Base-by-base conservation (phyloP, 2,113 vertebrate genomes). In the Rhodinocichla rosea region DNA sequence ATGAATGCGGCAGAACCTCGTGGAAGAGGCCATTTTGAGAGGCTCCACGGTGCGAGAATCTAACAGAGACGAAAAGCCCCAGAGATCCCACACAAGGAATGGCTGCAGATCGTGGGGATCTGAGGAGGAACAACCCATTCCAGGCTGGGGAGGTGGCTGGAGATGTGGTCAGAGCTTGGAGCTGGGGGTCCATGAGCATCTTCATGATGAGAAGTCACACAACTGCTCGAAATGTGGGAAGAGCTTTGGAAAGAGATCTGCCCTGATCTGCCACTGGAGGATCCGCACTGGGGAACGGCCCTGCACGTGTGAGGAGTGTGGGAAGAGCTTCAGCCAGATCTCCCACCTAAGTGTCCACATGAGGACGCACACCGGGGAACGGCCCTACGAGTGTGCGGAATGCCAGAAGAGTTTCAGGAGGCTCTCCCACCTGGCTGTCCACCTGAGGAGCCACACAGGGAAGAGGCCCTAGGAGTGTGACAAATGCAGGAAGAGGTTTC, bases 1-100 rank as follows among this genome's bases (percentile, higher is more conserved):
- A 59, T 26, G 10, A n/a, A 10, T 0, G 3, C 2, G 1, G 23
- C n/a, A 60, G 57, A 27, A 37, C 57, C n/a, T 59, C 2, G 7
- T 37, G 57, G 57, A 37, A 37, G 15, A 60, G 57, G 57, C 15
- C 15, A 6, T 8, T 37, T 26, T 60, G n/a, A 37, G 57, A 17
- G 57, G n/a, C 15, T 60, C 57, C 23, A 37, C 1, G 1, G n/a
- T 11, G 10, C 23, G 37, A 60, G n/a, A 26, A 37, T 37, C 57
- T 26, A 12, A 37, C 57, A 60, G n/a, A 60, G n/a, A 60, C 15
- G 23, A 37, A 60, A 60, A 17, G n/a, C 23, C 23, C 15, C n/a
- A 37, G 57, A 37, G 57, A 60, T 37, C 57, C n/a, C n/a, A 26
- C 23, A 60, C 23, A 37, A 60, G n/a, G 15, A 60, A 60, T 26